Evolutionary conservation across 2,888 invertebrate genomes (phyloP), one percentile per base, ranked within the genome.

Genomic region (Andrena trimmerana): DNA sequence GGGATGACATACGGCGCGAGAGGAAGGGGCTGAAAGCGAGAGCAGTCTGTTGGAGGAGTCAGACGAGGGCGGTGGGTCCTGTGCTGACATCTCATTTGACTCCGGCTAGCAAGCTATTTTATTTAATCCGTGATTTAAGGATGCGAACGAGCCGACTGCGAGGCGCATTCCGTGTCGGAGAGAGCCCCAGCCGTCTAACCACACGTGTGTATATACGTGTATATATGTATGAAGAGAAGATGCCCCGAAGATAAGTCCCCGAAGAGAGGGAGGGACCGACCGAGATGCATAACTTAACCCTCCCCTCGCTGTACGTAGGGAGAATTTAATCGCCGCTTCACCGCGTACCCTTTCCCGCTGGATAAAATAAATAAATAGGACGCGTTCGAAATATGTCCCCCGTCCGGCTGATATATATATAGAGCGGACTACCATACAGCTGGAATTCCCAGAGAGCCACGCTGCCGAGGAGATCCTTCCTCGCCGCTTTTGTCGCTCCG

Each of bases 111-210:
- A 85, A 85, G 91, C 88, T 89, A 91, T 92, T 92, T 91, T 90
- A 90, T 92, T 92, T 91, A 91, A 92, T 92, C 92, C 91, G 88
- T 91, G 92, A 91, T 92, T 92, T 91, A 92, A 90, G 90, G 86
- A 90, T 81, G 87, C 89, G 86, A 87, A 86, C 87, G 87, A 85
- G 69, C 57, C 79, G 87, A 82, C 74, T 66, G 69, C 79, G 71
- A 72, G 82, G 73, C 76, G 81, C 82, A 87, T 88, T 88, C 88
- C 81, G 87, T 83, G 80, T 74, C 81, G 76, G 77, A 57, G 10
- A 13, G 79, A 70, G 70, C 69, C 67, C 78, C 83, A 80, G 36
- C 76, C 78, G 78, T 78, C 80, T 83, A 82, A 82, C 73, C 80
- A 60, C 78, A 73, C 66, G 71, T 33, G 24, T 48, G 60, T 54